These are phyloP conservation scores for Drosophila ochracea DNA, from an alignment of 2,888 invertebrate genomes.

Conservation along the genomic window DNA sequence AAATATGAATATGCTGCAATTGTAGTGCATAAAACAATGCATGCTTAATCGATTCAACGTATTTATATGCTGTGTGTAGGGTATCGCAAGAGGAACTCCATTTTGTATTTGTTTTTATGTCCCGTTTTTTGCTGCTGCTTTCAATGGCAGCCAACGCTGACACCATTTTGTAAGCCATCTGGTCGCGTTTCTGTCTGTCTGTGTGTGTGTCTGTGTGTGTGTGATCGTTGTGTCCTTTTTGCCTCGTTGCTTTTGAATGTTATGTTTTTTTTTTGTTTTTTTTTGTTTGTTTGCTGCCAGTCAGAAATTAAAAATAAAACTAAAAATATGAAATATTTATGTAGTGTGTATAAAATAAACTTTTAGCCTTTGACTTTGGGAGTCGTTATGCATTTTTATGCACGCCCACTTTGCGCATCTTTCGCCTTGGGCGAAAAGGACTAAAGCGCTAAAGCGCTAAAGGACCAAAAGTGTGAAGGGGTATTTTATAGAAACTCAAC, in stretches of 20 bases:
- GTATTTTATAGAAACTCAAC: neutral
- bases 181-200: slow-evolving; percentile 3
- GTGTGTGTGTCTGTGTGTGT: neutral
- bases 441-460: slow-evolving; percentile 3
- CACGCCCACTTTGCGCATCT: slow-evolving; percentile 41
- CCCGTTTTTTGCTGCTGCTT: slow-evolving; percentile 18
- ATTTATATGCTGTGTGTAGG: neutral
- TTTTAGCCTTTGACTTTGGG: slow-evolving; percentile 73
- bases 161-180: slow-evolving; percentile 64
- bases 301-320: slow-evolving; percentile 57
- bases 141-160: slow-evolving; percentile 71
- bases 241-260: slow-evolving; percentile 6
- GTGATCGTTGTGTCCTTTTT: neutral
- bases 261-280: slow-evolving; percentile 6
- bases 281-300: slow-evolving; percentile 3
- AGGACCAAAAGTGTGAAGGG: slow-evolving; percentile 15
- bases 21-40: neutral
- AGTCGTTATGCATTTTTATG: slow-evolving; percentile 64
- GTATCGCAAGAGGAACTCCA: neutral
- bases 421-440: slow-evolving; percentile 42
- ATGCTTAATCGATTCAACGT: neutral
- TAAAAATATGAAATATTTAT: neutral
- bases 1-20: neutral
- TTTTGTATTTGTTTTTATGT: neutral
- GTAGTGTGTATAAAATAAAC: slow-evolving; percentile 61